Evolutionary conservation across 2,888 invertebrate species (phyloP).

Genomic region (Acanthosepion esculentum): DNA sequence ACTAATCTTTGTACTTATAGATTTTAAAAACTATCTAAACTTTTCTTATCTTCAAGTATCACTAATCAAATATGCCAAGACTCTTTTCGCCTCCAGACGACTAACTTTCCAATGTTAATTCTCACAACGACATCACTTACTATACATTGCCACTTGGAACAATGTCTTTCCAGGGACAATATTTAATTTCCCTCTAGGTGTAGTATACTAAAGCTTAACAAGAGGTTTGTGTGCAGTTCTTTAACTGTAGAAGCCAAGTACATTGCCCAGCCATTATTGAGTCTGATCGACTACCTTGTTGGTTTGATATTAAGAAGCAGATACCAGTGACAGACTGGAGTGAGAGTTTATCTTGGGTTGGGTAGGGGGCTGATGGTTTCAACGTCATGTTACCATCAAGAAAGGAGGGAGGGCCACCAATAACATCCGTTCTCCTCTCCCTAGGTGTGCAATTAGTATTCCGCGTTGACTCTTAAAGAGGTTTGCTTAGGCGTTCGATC

Average conservation of each 20-base stretch:
- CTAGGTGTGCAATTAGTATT: constrained; percentile 33
- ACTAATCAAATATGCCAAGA: not conserved
- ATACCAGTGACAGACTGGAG: not conserved
- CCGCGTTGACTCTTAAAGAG: not conserved
- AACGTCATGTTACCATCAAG: not conserved
- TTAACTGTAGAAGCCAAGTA: not conserved
- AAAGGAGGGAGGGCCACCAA: not conserved
- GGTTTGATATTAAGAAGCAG: constrained; percentile 2
- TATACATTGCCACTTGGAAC: not conserved
- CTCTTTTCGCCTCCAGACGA: not conserved
- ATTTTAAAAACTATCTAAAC: no score
- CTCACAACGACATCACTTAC: no score
- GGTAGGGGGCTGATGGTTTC: not conserved
- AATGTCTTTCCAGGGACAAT: not conserved
- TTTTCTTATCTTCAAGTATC: not conserved
- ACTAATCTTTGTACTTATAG: no score
- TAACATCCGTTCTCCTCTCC: not conserved
- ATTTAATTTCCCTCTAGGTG: not conserved
- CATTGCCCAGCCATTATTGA: not conserved
- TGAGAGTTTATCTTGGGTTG: not conserved
- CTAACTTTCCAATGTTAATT: not conserved
- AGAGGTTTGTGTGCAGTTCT: not conserved
- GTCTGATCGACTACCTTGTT: not conserved
- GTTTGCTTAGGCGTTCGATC: constrained; percentile 33
- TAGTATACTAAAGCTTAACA: not conserved